Conservation (phyloP, 1,140 invertebrate genomes). For the Nomia melanderi region DNA sequence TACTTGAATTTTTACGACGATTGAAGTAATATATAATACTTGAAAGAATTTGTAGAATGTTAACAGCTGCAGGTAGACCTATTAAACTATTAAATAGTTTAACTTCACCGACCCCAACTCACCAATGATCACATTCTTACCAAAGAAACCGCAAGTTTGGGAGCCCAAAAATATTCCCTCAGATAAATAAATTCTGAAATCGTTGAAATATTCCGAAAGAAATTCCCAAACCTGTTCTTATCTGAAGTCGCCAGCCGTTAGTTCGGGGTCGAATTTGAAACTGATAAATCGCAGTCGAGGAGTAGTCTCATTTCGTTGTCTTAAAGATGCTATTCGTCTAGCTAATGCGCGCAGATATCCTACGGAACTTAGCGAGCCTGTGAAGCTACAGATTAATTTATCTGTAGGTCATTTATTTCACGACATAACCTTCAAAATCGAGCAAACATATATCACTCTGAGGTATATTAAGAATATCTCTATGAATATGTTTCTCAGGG, state of each 20-base stretch:
- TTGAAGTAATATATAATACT: too few relatives aligned
- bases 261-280: background rate
- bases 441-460: too few relatives aligned
- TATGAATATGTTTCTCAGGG: too few relatives aligned
- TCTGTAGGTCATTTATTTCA: background rate
- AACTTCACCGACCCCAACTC: background rate
- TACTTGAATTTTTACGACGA: too few relatives aligned
- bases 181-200: background rate
- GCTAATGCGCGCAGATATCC: background rate
- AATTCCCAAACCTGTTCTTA: background rate
- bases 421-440: too few relatives aligned
- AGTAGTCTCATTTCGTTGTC: background rate
- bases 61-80: background rate
- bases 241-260: background rate
- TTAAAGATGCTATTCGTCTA: background rate
- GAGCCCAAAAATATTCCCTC: background rate
- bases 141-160: background rate
- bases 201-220: background rate
- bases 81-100: background rate
- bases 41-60: background rate
- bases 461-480: too few relatives aligned
- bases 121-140: background rate
- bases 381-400: background rate
- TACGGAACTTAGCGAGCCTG: background rate
- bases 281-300: background rate